Conservation (phyloP, 2,888 invertebrate species). For the Orthonychiurus folsomi region DNA sequence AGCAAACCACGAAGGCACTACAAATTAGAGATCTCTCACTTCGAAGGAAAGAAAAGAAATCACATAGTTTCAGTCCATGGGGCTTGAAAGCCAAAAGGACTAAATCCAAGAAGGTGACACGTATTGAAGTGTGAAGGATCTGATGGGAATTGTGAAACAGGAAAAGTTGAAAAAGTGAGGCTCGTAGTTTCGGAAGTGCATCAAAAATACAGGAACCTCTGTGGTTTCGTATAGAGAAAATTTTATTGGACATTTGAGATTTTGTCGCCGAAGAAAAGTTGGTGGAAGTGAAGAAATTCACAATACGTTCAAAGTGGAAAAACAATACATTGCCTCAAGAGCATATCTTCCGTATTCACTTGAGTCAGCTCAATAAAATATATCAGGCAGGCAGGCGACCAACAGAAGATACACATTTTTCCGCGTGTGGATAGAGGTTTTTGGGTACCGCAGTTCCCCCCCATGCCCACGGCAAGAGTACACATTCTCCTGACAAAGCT, state of each 20-base stretch:
- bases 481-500: background rate
- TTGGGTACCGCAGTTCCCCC: background rate
- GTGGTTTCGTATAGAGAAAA: conserved; percentile 13
- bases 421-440: background rate
- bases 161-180: conserved; percentile 4
- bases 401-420: background rate
- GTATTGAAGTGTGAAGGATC: conserved; percentile 1
- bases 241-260: conserved; percentile 33
- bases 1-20: background rate
- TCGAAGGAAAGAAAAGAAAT: background rate
- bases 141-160: background rate
- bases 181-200: conserved; percentile 18
- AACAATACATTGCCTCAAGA: conserved; percentile 5
- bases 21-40: background rate
- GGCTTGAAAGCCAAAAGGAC: background rate
- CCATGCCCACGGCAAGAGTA: conserved; percentile 9
- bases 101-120: background rate
- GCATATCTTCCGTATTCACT: background rate
- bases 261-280: conserved; percentile 22
- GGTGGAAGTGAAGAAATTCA: conserved; percentile 18
- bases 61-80: background rate
- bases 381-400: background rate
- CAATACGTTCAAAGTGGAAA: conserved; percentile 15
- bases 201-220: conserved; percentile 28
- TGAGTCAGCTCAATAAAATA: conserved; percentile 13